phyloP scores from a whole-genome alignment of 64 coral and sea anemone genomes.

The Stylophora pistillata region DNA sequence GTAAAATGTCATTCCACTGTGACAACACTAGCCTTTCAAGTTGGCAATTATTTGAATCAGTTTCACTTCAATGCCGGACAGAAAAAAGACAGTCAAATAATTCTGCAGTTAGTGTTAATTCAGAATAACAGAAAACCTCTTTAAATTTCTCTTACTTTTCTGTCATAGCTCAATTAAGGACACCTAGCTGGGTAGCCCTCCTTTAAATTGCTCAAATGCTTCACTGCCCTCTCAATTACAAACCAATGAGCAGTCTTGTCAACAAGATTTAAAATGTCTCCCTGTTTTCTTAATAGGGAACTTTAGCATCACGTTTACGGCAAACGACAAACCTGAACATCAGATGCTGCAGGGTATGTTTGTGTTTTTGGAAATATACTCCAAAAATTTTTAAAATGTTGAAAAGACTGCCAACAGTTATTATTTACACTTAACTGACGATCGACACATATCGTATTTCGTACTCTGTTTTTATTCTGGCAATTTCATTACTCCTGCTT shows the following conservation, averaged over 20 bases:
- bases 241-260: constrained; percentile 57
- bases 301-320: too few relatives aligned
- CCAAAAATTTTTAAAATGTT: too few relatives aligned
- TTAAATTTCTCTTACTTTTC: constrained; percentile 51
- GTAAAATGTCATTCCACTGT: constrained; percentile 69
- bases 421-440: too few relatives aligned
- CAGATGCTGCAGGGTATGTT: not conserved
- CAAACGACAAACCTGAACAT: constrained; percentile 29
- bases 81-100: constrained; percentile 27
- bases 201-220: constrained; percentile 49
- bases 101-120: constrained; percentile 32
- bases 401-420: too few relatives aligned
- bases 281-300: constrained; percentile 29
- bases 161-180: constrained; percentile 37
- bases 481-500: too few relatives aligned
- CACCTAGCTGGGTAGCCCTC: constrained; percentile 55
- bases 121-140: constrained; percentile 59
- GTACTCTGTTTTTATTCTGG: too few relatives aligned
- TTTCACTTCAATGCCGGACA: constrained; percentile 55
- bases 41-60: constrained; percentile 57
- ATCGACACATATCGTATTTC: too few relatives aligned
- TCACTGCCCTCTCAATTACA: constrained; percentile 29
- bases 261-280: constrained; percentile 48
- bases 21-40: constrained; percentile 58
- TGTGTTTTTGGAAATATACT: constrained; percentile 36